These are phyloP conservation scores for Tridacna crocea DNA, from an alignment of 2,888 invertebrate species.

Conservation along the genomic window DNA sequence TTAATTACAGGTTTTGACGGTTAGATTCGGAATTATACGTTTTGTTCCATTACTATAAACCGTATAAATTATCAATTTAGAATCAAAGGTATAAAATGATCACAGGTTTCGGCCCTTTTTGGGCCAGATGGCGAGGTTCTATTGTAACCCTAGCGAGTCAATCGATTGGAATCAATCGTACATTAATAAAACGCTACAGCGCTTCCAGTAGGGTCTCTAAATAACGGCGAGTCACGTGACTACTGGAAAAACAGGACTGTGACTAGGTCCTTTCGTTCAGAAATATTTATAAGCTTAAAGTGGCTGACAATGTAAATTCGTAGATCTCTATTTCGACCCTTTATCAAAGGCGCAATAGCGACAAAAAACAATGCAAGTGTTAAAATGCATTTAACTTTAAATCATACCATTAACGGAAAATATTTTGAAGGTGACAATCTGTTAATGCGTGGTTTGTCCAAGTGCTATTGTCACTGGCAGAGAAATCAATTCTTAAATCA, in stretches of 20 bases:
- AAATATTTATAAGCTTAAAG: no score
- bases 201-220: constrained; percentile 34
- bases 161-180: constrained; percentile 59
- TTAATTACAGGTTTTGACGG: constrained; percentile 55
- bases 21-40: constrained; percentile 46
- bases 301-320: no score
- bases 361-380: no score
- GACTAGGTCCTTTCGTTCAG: no score
- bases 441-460: no score
- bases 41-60: constrained; percentile 37
- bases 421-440: no score
- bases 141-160: constrained; percentile 53
- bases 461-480: no score
- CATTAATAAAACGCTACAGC: constrained; percentile 42
- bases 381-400: no score
- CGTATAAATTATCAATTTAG: constrained; percentile 62
- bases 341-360: no score
- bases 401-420: no score
- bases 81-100: constrained; percentile 55
- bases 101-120: constrained; percentile 42
- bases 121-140: constrained; percentile 52
- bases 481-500: no score
- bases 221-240: constrained; percentile 42
- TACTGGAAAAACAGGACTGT: neutral
- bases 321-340: no score